Conservation (phyloP, 2,797 vertebrate genomes). For the Siniperca obscura region DNA sequence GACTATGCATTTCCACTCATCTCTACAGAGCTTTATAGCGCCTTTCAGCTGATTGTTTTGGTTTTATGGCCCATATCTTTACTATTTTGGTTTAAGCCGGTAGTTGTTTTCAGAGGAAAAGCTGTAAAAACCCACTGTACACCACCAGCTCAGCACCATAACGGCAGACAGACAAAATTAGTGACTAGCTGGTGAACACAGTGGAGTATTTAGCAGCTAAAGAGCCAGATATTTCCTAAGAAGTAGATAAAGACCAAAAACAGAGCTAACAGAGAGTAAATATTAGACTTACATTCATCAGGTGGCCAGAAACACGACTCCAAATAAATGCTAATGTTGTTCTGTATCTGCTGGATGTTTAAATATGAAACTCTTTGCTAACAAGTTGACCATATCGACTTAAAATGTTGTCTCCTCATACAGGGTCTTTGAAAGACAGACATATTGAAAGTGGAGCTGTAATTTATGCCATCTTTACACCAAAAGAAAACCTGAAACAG, state of each 20-base stretch:
- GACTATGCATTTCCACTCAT: too few relatives aligned
- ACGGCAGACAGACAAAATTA: too few relatives aligned
- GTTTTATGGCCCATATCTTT: not conserved
- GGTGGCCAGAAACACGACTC: not conserved
- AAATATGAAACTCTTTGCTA: not conserved
- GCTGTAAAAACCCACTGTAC: not conserved
- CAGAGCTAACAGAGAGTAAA: too few relatives aligned
- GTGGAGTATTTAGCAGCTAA: too few relatives aligned
- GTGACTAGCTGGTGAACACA: too few relatives aligned
- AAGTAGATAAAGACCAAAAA: not conserved
- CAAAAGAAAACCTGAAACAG: conserved; percentile 62
- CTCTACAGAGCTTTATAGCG: too few relatives aligned
- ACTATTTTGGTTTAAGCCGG: not conserved
- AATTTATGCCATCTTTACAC: conserved; percentile 78
- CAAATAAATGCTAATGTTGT: not conserved
- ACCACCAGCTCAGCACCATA: not conserved
- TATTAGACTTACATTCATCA: too few relatives aligned
- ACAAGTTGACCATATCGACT: not conserved
- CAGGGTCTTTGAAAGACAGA: conserved; percentile 78
- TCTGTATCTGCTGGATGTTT: not conserved
- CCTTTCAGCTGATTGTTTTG: not conserved
- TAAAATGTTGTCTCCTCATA: fast-evolving
- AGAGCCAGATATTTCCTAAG: too few relatives aligned
- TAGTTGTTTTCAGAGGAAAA: not conserved
- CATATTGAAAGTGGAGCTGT: conserved; percentile 66